Conservation (phyloP, 2,113 vertebrate species). For the Tetrao urogallus region DNA sequence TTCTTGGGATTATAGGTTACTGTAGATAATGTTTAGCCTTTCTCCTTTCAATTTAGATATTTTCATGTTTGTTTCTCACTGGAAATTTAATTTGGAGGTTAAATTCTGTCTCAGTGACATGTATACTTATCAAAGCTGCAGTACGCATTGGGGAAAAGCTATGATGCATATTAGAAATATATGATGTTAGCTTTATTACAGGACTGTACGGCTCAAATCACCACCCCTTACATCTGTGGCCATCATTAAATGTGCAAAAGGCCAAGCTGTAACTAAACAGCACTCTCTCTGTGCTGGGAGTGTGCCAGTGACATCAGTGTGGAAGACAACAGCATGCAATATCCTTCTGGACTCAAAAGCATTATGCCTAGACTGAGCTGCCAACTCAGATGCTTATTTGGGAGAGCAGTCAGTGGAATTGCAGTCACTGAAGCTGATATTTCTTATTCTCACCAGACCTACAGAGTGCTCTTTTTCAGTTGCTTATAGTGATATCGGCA, state of each 20-base stretch:
- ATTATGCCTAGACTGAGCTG: not conserved
- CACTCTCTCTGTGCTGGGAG: not conserved
- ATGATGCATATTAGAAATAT: not conserved
- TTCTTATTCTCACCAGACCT: not conserved
- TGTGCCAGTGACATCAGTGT: conserved; percentile 17
- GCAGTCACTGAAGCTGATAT: not conserved
- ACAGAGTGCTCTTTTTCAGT: not conserved
- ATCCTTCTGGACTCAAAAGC: conserved; percentile 9
- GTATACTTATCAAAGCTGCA: not conserved
- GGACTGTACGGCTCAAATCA: not conserved
- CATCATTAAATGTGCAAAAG: conserved; percentile 24
- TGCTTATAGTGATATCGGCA: not conserved
- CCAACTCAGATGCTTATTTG: not conserved
- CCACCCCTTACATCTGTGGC: conserved; percentile 48
- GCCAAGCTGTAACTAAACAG: conserved; percentile 34
- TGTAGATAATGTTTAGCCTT: not conserved
- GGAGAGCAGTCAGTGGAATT: not conserved
- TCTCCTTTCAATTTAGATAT: not conserved
- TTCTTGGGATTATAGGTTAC: not conserved
- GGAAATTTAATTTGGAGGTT: not conserved
- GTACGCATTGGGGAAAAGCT: not conserved
- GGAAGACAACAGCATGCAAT: not conserved
- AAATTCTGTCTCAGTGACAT: not conserved
- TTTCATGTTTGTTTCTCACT: not conserved
- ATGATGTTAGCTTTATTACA: not conserved